Conservation (phyloP, 2,113 vertebrate species). For the Hippocampus comes region DNA sequence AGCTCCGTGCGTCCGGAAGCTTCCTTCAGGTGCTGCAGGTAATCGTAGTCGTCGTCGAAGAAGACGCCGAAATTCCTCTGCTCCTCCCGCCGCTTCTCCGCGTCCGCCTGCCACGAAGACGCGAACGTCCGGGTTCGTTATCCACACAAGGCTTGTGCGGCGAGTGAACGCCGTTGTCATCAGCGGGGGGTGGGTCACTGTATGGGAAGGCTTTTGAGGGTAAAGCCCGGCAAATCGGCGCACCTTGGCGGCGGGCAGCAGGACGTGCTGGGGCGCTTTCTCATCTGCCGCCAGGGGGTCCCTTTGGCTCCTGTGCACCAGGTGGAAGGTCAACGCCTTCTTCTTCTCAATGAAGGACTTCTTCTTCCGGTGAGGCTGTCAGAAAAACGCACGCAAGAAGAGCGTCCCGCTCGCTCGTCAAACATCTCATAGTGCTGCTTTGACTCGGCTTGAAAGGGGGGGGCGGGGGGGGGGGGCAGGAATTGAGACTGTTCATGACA, state of each 20-base stretch:
- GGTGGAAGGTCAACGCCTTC: slow-evolving; percentile 90
- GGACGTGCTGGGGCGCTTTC: slow-evolving; percentile 90
- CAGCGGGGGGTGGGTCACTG: neutral
- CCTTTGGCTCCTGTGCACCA: slow-evolving; percentile 93
- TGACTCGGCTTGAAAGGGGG: no score
- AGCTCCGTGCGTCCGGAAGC: slow-evolving; percentile 74
- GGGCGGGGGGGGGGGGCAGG: no score
- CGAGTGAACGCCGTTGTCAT: neutral
- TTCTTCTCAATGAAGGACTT: slow-evolving; percentile 96
- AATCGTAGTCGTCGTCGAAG: slow-evolving; percentile 95
- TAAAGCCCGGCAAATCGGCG: neutral
- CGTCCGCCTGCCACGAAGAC: slow-evolving; percentile 54
- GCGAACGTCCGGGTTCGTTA: neutral
- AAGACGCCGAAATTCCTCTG: slow-evolving; percentile 90
- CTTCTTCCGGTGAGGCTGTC: slow-evolving; percentile 92
- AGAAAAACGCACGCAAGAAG: slow-evolving; percentile 12
- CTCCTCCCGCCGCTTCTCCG: slow-evolving; percentile 78
- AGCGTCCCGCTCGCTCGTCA: no score
- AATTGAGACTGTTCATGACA: no score
- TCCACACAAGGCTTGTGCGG: neutral
- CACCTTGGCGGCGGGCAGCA: slow-evolving; percentile 78
- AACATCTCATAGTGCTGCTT: no score
- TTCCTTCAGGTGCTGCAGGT: slow-evolving; percentile 94
- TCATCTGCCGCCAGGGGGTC: slow-evolving; percentile 93
- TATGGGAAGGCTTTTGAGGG: neutral